Base-by-base conservation (phyloP, 1,140 invertebrate genomes). In the Batillaria attramentaria region DNA sequence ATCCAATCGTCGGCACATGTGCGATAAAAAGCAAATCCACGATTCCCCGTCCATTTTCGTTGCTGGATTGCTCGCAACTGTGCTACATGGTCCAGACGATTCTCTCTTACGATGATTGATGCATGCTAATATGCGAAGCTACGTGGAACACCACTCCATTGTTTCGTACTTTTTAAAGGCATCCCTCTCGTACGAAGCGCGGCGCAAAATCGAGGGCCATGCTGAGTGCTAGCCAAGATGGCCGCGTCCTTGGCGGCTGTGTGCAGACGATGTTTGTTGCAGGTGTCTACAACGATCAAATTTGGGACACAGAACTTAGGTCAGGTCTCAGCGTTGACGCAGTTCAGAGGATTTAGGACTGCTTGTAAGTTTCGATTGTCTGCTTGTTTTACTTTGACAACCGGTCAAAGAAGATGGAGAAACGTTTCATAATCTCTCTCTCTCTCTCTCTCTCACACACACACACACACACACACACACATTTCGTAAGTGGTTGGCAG, bases 71-170 rank as follows among this genome's bases (percentile, higher is more conserved):
- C 54, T 41, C 54, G 16, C 42, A 50, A 62, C 33, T 75, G 33
- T 10, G 57, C 57, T 8, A 50, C 20, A 35, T 57, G 24, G 57
- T 62, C 73, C 73, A 75, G 73, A 75, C 73, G 73, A 75, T 75
- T 60, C 57, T 75, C 73, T 65, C 73, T 75, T 76, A 81, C 79
- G 79, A 76, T 46, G 57, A 79, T 72, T 80, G 66, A 79, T 83
- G 79, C 76, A 85, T 82, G 80, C 43, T 84, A 85, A 80, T 82
- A 79, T 46, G 77, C 77, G 79, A 79, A 85, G 84, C 81, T 80
- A 85, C 42, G 31, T 28, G 13, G 50, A 37, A n/a, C 31, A 62
- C 72, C 62, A 1, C 35, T 20, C 43, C n/a, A 31, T 60, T 75
- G 84, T 83, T 85, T 83, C 84, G 79, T 77, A 84, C 57, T 20